Percentiles rank a stretch among this genome's conserved stretches.
These are phyloP conservation scores for Poeciliopsis infans DNA, from an alignment of 2,797 vertebrate genomes.

Conservation along the genomic window DNA sequence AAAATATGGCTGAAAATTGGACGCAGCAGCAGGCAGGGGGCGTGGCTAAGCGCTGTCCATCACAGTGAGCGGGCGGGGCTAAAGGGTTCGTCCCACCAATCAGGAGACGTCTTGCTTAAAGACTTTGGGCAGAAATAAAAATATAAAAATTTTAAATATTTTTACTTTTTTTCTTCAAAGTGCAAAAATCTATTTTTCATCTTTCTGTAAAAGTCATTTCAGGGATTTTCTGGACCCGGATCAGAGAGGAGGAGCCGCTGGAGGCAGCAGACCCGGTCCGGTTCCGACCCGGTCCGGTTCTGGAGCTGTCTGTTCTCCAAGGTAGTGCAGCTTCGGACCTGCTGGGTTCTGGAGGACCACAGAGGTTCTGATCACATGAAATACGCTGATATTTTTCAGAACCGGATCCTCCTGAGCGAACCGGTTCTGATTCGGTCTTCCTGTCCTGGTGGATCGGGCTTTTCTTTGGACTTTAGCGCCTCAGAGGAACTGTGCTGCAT, in stretches of 20 bases:
- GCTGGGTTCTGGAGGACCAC: neutral
- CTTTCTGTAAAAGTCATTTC: neutral
- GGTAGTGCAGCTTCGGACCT: too few species aligned
- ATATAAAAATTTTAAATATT: neutral
- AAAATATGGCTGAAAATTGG: neutral
- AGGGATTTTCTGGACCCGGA: neutral
- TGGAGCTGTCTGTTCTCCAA: too few species aligned
- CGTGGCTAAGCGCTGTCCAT: neutral
- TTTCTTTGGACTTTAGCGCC: neutral
- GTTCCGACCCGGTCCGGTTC: too few species aligned
- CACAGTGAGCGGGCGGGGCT: conserved; percentile 14
- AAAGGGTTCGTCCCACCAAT: neutral
- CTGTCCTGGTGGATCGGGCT: neutral
- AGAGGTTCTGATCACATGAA: neutral
- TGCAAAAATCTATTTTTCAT: neutral
- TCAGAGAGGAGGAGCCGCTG: neutral
- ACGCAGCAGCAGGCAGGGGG: neutral
- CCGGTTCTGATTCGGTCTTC: neutral
- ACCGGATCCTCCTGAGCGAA: neutral
- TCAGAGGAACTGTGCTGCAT: neutral
- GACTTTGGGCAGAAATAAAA: neutral
- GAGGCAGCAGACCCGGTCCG: too few species aligned
- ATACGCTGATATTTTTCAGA: neutral
- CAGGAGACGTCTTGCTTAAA: neutral
- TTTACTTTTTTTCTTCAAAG: neutral